Evolutionary conservation across 2,113 vertebrate genomes (phyloP).

Genomic region (Eonycteris spelaea): DNA sequence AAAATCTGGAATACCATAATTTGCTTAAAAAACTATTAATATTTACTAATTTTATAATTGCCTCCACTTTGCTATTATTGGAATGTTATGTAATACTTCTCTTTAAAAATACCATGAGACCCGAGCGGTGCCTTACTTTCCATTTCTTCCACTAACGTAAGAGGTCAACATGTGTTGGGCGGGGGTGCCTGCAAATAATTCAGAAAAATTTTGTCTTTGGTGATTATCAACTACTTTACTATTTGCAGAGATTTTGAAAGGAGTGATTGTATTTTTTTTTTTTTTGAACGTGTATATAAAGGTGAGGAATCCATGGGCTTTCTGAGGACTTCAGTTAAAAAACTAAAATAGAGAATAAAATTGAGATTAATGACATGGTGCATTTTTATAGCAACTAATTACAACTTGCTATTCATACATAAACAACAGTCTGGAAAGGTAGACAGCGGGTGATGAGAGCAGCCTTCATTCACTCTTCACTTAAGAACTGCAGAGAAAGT

Average conservation of each 20-base stretch:
- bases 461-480: background rate
- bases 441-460: background rate
- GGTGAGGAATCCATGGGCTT: background rate
- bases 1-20: background rate
- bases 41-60: constrained; percentile 13
- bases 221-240: background rate
- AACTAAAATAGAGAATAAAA: constrained; percentile 31
- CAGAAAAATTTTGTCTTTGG: background rate
- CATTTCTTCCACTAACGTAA: background rate
- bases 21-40: background rate
- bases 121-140: background rate
- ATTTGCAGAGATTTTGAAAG: constrained; percentile 27
- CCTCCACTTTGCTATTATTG: background rate
- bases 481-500: background rate
- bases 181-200: background rate
- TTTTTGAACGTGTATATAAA: background rate
- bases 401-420: background rate
- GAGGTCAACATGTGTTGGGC: background rate
- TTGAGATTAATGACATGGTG: constrained; percentile 21
- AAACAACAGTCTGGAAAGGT: background rate
- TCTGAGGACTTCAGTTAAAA: background rate
- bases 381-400: constrained; percentile 46
- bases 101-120: background rate
- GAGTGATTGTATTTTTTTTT: background rate
- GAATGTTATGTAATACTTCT: background rate